These are phyloP conservation scores for Panulirus ornatus DNA, from an alignment of 1,140 invertebrate species.

Conservation along the genomic window DNA sequence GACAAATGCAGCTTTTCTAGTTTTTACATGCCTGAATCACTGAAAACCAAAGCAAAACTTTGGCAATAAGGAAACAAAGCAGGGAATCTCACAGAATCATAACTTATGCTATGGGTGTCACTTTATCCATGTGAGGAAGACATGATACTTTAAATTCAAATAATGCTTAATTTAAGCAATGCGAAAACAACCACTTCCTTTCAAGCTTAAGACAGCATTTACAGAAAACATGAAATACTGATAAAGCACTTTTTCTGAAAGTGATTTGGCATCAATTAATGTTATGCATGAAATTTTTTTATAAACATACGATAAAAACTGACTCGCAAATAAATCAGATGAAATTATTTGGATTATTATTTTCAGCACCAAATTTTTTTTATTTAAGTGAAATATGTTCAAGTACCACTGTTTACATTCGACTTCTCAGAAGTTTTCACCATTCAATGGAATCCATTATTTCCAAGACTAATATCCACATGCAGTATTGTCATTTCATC, in stretches of 20 bases:
- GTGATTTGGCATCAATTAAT: not conserved
- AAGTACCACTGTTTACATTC: not conserved
- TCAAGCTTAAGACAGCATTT: not conserved
- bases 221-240: not conserved
- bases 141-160: not conserved
- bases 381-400: not conserved
- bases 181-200: not conserved
- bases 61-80: not conserved
- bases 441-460: not conserved
- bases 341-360: not conserved
- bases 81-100: not conserved
- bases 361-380: not conserved
- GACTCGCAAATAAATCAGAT: no score
- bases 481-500: not conserved
- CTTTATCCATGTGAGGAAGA: not conserved
- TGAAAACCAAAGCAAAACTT: not conserved
- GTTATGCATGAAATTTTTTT: not conserved
- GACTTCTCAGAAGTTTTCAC: not conserved
- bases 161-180: not conserved
- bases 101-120: not conserved
- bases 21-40: not conserved
- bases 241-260: not conserved
- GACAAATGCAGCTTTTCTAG: not conserved
- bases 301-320: not conserved
- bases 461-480: not conserved